phyloP scores from a whole-genome alignment of 53 echinoderm and acorn worm genomes.

The Patiria pectinifera region DNA sequence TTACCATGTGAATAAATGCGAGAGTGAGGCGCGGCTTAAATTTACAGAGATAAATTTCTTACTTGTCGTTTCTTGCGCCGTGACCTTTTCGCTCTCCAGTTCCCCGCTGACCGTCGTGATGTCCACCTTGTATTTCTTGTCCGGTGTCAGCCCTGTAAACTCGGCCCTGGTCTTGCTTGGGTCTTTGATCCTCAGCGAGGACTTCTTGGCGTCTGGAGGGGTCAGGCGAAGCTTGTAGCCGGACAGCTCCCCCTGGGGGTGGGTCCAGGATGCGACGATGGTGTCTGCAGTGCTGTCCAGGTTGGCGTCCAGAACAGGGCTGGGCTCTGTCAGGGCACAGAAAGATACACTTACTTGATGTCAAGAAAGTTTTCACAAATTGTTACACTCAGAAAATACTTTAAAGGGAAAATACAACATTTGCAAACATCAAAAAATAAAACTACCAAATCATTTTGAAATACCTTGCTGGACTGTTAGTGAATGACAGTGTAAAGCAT shows the following conservation, averaged over 20 bases:
- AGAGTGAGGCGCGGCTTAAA: too few relatives aligned
- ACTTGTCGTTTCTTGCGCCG: slow-evolving; percentile 78
- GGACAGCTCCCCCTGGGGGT: slow-evolving; percentile 76
- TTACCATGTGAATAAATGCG: too few relatives aligned
- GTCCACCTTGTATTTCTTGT: slow-evolving; percentile 85
- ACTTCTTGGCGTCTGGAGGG: slow-evolving; percentile 84
- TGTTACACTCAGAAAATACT: too few relatives aligned
- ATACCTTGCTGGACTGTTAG: too few relatives aligned
- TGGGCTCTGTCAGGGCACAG: slow-evolving; percentile 63
- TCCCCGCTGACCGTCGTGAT: slow-evolving; percentile 75
- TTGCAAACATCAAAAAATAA: too few relatives aligned
- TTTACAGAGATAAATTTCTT: slow-evolving; percentile 16
- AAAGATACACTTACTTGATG: neutral
- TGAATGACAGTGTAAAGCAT: too few relatives aligned
- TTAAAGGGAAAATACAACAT: too few relatives aligned
- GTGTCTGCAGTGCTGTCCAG: slow-evolving; percentile 74
- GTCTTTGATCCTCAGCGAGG: slow-evolving; percentile 82
- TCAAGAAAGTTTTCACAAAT: neutral
- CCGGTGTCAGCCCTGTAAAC: slow-evolving; percentile 77
- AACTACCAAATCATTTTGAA: too few relatives aligned
- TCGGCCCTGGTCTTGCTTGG: slow-evolving; percentile 79
- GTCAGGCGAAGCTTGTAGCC: slow-evolving; percentile 78
- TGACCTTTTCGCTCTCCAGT: slow-evolving; percentile 82
- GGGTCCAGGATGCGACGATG: slow-evolving; percentile 70
- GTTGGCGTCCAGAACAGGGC: slow-evolving; percentile 69